Base-by-base conservation (phyloP, 2,797 vertebrate species). In the Tragelaphus oryx region DNA sequence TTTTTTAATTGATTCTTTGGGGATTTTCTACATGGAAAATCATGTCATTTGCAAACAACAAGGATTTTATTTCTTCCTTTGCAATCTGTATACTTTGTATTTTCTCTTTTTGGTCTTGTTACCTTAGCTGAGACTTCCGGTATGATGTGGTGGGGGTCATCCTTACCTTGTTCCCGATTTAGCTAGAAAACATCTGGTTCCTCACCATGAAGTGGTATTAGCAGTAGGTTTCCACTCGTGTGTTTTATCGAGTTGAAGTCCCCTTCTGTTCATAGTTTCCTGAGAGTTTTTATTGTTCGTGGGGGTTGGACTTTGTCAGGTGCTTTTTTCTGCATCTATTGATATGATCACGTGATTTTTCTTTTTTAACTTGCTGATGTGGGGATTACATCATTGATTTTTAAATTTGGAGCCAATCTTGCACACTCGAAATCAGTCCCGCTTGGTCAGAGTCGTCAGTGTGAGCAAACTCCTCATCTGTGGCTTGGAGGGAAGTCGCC, bases 381-480 rank as follows among this genome's bases (percentile, higher is more conserved):
- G 41, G 24, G 22, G 71, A 41, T 75, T 48, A 33, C 28, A 48
- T 33, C 48, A 50, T 50, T 76, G 75, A 50, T 14, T 79, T 79
- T 13, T 79, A 46, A 24, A 48, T 44, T 48, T 46, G 24, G 41
- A 75, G 17, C 44, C 68, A n/a, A 3, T 14, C 44, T 26, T 75
- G 37, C 13, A 0, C 33, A 22, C 37, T 30, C 30, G 28, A 52
- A 33, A 33, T 59, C 8, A 2, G 44, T 12, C 37, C 33, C 1
- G 0, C 52, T 46, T 48, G 41, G 52, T 33, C 86, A 26, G 46
- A 52, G 20, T 48, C 9, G 1, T 26, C n/a, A 1, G 3, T 26
- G 11, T 13, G 68, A 6, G 4, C 17, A 16, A 4, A 3, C 20
- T 8, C 71, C 57, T 18, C 1, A 0, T 16, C 4, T 0, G 30